Evolutionary conservation across 2,888 invertebrate species (phyloP).

Genomic region (Polymixis lichenea): DNA sequence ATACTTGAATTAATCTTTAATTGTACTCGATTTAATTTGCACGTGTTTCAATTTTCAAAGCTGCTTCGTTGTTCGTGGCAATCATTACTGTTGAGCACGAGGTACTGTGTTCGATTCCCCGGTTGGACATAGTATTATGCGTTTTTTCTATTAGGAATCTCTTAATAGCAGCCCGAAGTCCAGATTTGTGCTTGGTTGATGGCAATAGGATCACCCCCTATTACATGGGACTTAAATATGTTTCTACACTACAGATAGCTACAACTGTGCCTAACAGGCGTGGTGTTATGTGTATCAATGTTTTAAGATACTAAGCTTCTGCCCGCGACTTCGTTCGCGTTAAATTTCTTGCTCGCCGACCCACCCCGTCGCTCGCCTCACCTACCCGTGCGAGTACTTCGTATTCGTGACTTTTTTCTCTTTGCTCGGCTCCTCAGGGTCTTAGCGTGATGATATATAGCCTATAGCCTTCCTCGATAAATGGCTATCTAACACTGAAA

Average conservation of each 20-base stretch:
- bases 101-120: background rate
- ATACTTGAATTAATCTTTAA: constrained; percentile 50
- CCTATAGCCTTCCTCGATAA: no score
- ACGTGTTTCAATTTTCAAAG: background rate
- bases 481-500: no score
- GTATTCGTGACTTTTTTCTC: no score
- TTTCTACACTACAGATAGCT: background rate
- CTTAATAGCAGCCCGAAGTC: background rate
- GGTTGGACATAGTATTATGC: no score
- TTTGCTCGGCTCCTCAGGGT: no score
- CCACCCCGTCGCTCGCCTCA: no score
- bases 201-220: background rate
- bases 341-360: no score
- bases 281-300: no score
- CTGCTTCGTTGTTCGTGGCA: background rate
- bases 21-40: background rate
- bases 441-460: no score
- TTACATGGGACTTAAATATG: background rate
- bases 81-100: background rate
- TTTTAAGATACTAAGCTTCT: no score
- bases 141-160: background rate
- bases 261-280: background rate
- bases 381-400: no score
- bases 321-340: no score
- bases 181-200: background rate